Percentiles rank a stretch among this genome's conserved stretches.
Conservation (phyloP, 2,888 invertebrate genomes). For the Drosophila ochracea region DNA sequence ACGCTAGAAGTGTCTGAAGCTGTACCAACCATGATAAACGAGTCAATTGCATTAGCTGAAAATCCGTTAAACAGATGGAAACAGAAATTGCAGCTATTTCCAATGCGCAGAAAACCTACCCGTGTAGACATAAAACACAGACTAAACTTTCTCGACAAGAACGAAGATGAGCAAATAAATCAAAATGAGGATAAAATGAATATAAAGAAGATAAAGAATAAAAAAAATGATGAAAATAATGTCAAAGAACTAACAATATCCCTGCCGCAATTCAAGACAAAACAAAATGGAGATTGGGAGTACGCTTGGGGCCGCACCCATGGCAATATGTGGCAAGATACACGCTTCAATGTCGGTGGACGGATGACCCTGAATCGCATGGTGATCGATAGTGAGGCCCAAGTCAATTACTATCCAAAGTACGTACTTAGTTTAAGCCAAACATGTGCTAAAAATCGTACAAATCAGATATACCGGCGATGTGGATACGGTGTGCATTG, state of each 20-base stretch:
- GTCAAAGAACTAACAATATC: slow-evolving; percentile 1
- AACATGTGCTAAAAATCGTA: neutral
- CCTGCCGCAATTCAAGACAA: neutral
- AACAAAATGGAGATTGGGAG: slow-evolving; percentile 7
- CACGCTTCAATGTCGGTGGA: neutral
- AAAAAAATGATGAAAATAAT: neutral
- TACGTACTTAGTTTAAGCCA: slow-evolving; percentile 1
- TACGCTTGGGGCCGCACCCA: neutral
- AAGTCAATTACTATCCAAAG: neutral
- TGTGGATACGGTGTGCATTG: neutral
- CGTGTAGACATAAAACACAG: no score
- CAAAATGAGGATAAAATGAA: neutral
- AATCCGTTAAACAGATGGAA: neutral
- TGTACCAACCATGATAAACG: neutral
- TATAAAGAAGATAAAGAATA: neutral
- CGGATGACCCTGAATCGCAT: neutral
- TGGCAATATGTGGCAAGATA: slow-evolving; percentile 6
- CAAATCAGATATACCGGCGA: neutral
- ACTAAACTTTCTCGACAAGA: neutral
- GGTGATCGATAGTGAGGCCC: neutral
- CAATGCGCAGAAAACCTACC: neutral
- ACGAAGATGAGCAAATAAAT: neutral
- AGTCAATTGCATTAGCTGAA: neutral
- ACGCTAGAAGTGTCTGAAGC: neutral
- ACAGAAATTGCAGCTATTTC: neutral